These are phyloP conservation scores for Willowsia nigromaculata DNA, from an alignment of 2,888 invertebrate genomes.

Conservation along the genomic window DNA sequence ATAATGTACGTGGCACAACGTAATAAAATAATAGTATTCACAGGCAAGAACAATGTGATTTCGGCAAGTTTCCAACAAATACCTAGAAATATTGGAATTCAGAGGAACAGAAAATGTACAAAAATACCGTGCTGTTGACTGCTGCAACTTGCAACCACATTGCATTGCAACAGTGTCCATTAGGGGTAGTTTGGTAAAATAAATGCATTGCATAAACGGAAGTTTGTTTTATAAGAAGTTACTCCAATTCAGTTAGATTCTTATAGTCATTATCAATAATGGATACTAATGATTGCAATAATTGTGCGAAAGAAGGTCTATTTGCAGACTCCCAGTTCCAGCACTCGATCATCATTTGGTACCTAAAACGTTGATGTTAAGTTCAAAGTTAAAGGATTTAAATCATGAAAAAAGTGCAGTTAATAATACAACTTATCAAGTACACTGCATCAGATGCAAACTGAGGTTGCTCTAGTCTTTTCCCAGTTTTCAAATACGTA, in stretches of 20 bases:
- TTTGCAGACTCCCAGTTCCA: not conserved
- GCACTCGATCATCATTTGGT: not conserved
- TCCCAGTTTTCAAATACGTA: not conserved
- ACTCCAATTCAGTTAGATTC: not conserved
- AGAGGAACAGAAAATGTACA: too few relatives aligned
- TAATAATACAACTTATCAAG: too few relatives aligned
- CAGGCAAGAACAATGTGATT: too few relatives aligned
- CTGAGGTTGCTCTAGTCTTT: not conserved
- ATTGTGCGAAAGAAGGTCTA: not conserved
- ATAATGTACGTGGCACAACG: too few relatives aligned
- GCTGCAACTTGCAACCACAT: too few relatives aligned
- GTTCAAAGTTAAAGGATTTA: not conserved
- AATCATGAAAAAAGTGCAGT: not conserved
- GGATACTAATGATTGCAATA: not conserved
- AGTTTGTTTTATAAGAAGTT: not conserved
- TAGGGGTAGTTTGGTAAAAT: too few relatives aligned
- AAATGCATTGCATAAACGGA: too few relatives aligned
- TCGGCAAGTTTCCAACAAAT: too few relatives aligned
- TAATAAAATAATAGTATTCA: too few relatives aligned
- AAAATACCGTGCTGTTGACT: too few relatives aligned
- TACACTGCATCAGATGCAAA: not conserved
- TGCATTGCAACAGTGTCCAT: too few relatives aligned
- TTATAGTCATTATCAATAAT: not conserved
- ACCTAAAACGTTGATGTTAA: not conserved
- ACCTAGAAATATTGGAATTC: too few relatives aligned